A percentile compares a stretch with the other conserved stretches of the same genome.
These are phyloP conservation scores for Hoplostethus mediterraneus DNA, from an alignment of 2,797 vertebrate species.

Conservation along the genomic window DNA sequence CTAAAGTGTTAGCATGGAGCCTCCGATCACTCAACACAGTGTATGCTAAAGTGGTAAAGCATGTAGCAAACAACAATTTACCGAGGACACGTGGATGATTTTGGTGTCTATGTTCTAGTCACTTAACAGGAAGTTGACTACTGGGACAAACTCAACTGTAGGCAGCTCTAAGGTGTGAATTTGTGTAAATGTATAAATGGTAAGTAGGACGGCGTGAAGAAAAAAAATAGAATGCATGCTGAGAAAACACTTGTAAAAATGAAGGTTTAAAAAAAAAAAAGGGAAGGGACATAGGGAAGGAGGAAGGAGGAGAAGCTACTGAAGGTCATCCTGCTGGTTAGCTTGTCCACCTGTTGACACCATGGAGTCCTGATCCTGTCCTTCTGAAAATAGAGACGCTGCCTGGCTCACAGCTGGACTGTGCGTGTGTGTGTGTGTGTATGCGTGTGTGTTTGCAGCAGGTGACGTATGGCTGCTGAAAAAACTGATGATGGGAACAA, in stretches of 20 bases:
- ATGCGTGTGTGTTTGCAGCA: conserved; percentile 30
- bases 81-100: no score
- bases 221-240: neutral
- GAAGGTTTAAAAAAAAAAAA: neutral
- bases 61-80: no score
- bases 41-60: no score
- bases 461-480: conserved; percentile 40
- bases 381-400: conserved; percentile 65
- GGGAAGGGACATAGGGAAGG: neutral
- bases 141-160: no score
- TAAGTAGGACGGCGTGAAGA: no score
- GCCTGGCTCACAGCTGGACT: conserved; percentile 30
- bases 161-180: no score
- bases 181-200: no score
- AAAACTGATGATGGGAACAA: conserved; percentile 18
- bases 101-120: no score
- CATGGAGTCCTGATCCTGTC: conserved; percentile 38
- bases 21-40: no score
- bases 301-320: conserved; percentile 6
- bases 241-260: neutral
- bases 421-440: neutral
- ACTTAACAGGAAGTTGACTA: no score
- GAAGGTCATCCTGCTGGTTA: conserved; percentile 44
- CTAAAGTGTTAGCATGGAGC: no score
- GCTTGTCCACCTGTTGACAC: conserved; percentile 77